Evolutionary conservation across 2,888 invertebrate genomes (phyloP).

Genomic region (Ophonus ardosiacus): DNA sequence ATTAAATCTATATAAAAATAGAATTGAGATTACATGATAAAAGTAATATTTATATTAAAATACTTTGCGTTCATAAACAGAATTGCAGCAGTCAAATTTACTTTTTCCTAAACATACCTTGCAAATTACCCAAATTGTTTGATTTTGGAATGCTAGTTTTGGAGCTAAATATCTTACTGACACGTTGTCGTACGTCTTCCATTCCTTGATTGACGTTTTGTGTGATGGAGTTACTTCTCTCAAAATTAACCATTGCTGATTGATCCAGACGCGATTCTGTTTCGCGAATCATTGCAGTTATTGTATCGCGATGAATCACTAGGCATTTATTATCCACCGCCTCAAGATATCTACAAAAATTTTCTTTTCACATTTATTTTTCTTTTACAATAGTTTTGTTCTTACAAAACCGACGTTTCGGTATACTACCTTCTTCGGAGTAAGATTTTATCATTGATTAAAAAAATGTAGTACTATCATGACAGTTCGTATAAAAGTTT

Average conservation of each 20-base stretch:
- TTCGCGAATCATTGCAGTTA: slow-evolving; percentile 77
- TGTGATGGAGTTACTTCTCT: slow-evolving; percentile 66
- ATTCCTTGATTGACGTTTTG: slow-evolving; percentile 77
- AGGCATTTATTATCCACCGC: slow-evolving; percentile 75
- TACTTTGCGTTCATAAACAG: slow-evolving; percentile 34
- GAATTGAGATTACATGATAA: slow-evolving; percentile 53
- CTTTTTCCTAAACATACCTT: slow-evolving; percentile 76
- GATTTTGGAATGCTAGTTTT: slow-evolving; percentile 74
- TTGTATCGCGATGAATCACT: slow-evolving; percentile 76
- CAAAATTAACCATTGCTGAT: slow-evolving; percentile 62
- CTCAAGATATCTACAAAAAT: slow-evolving; percentile 75
- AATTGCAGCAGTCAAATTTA: slow-evolving; percentile 67
- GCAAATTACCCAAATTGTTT: slow-evolving; percentile 73
- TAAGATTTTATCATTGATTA: no score
- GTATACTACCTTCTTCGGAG: no score
- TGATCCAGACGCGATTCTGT: slow-evolving; percentile 76
- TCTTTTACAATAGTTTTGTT: no score
- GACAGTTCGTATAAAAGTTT: no score
- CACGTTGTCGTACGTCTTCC: slow-evolving; percentile 80
- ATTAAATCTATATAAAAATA: slow-evolving; percentile 46
- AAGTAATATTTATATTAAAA: slow-evolving; percentile 51
- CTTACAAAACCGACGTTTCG: no score
- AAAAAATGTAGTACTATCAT: no score
- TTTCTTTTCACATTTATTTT: background rate
- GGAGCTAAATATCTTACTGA: slow-evolving; percentile 79